phyloP scores from a whole-genome alignment of 1,140 invertebrate genomes.

The Neotoxoptera formosana region DNA sequence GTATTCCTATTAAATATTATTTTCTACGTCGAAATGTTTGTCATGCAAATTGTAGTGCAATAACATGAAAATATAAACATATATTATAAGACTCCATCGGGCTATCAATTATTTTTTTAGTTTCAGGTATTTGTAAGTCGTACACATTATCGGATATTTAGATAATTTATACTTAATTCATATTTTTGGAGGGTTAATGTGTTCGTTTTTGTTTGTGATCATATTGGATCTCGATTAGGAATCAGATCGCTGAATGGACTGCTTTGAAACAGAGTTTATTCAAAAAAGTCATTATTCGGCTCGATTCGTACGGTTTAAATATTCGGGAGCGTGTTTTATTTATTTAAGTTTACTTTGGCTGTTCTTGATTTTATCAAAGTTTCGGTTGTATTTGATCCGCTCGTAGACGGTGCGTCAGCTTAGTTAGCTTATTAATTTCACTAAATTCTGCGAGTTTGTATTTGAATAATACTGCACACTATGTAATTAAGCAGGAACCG shows the following conservation, averaged over 20 bases:
- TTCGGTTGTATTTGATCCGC: neutral
- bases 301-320: neutral
- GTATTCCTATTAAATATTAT: neutral
- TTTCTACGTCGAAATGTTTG: neutral
- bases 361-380: neutral
- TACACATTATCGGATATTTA: neutral
- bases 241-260: neutral
- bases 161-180: neutral
- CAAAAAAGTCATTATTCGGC: neutral
- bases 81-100: too few relatives aligned
- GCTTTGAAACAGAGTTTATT: neutral
- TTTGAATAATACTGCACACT: neutral
- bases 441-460: neutral
- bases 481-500: neutral
- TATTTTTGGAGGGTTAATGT: neutral
- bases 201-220: neutral
- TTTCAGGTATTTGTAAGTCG: neutral
- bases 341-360: slow-evolving; percentile 8
- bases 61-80: too few relatives aligned
- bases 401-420: neutral
- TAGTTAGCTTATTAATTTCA: slow-evolving; percentile 3
- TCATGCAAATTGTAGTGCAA: neutral
- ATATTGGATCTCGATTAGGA: neutral
- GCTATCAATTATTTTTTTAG: neutral
- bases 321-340: neutral